Evolutionary conservation across 2,113 vertebrate species (phyloP), one percentile per base, ranked within the genome.

Genomic region (Sminthopsis crassicaudata): DNA sequence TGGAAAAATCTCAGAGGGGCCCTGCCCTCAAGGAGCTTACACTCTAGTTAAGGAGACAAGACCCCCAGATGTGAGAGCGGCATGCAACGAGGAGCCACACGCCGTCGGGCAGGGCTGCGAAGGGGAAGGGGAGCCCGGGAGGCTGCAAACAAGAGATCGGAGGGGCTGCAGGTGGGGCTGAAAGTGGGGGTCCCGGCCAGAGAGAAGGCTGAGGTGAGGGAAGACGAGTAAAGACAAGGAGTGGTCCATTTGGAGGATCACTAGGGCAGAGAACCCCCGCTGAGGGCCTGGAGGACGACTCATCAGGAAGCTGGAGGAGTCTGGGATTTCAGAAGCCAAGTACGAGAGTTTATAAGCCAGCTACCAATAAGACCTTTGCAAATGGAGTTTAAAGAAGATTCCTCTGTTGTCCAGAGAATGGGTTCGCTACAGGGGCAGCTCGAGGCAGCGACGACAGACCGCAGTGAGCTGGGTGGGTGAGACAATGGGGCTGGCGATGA

Each of bases 381-480:
- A 89, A 90, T 11, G 8, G 0, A 9, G 48, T 53, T 93, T 54
- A 11, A 51, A 67, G 60, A 90, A 93, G 93, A 67, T 1, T 25
- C 23, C 0, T 26, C 24, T n/a, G 89, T 57, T 46, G 4, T 3
- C 19, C 0, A 16, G 3, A 12, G 0, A 36, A 51, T 10, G 50
- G 0, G 9, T 0, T 0, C 4, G 7, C 3, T 57, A 1, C 36
- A 11, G 53, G 52, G 2, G 10, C 2, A 0, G n/a, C 27, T 3
- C 3, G 11, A 60, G 23, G 36, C 46, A 53, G 95, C 46, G 24
- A 48, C 36, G 1, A 76, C 36, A 76, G 60, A 26, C 0, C 54
- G 25, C 4, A 26, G 46, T 48, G 2, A 54, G 14, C 92, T 46
- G 91, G 36, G 12, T 23, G 26, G 52, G n/a, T 55, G 26, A 89